Percentiles rank a stretch among this genome's conserved stretches.
phyloP scores from a whole-genome alignment of 2,888 invertebrate species.

The Drosophila prostipennis region DNA sequence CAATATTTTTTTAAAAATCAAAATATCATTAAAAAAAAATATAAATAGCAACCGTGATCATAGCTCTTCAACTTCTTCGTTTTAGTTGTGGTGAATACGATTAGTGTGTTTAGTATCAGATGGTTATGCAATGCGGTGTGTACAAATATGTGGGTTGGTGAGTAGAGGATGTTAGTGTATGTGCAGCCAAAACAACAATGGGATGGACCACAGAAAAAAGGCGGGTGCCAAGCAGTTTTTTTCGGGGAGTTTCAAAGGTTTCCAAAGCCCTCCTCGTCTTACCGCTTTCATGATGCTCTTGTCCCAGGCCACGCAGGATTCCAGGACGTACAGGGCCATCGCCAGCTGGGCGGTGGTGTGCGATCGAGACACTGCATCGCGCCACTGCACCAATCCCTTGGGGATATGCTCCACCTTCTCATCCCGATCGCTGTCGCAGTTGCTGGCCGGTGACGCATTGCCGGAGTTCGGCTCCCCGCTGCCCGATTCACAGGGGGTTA shows the following conservation, averaged over 20 bases:
- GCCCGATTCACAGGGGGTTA: constrained; percentile 49
- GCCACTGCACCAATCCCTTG: constrained; percentile 92
- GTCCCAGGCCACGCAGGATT: constrained; percentile 98
- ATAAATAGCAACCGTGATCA: background rate
- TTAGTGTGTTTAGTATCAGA: constrained; percentile 2
- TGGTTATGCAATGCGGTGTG: constrained; percentile 3
- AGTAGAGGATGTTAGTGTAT: constrained; percentile 1
- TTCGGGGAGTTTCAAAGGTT: background rate
- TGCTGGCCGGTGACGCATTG: constrained; percentile 82
- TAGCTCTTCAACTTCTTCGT: background rate
- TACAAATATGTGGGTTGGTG: background rate
- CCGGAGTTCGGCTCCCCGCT: constrained; percentile 74
- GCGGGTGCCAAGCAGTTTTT: constrained; percentile 25
- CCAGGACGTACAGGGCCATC: constrained; percentile 94
- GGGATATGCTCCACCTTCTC: constrained; percentile 83
- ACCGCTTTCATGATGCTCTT: constrained; percentile 99
- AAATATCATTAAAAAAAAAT: background rate
- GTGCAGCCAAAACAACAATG: constrained; percentile 29
- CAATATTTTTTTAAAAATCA: too few relatives aligned
- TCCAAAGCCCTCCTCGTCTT: constrained; percentile 83
- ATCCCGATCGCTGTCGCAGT: constrained; percentile 83
- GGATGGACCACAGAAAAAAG: constrained; percentile 17
- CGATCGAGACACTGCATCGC: constrained; percentile 93
- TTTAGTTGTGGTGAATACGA: constrained; percentile 7
- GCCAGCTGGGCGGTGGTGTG: constrained; percentile 95